A percentile compares a stretch with the other conserved stretches of the same genome.
These are phyloP conservation scores for Tetramorium bicarinatum DNA, from an alignment of 2,888 invertebrate genomes.

Conservation along the genomic window DNA sequence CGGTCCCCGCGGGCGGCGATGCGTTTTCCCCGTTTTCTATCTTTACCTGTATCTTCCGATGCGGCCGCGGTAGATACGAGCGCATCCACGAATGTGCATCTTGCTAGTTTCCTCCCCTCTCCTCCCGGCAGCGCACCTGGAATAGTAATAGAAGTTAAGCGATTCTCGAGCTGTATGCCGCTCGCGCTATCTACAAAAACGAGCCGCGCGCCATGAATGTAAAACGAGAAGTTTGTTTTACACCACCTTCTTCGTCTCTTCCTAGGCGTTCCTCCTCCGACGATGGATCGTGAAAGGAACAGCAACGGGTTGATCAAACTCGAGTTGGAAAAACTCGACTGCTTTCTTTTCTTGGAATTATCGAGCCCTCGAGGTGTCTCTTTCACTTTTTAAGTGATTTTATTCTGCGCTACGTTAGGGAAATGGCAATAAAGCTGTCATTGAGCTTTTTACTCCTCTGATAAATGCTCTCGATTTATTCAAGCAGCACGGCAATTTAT, in stretches of 20 bases:
- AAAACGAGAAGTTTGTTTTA: conserved; percentile 65
- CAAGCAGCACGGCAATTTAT: neutral
- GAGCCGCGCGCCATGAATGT: conserved; percentile 63
- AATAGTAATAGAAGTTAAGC: conserved; percentile 75
- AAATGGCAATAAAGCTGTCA: neutral
- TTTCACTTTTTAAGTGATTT: conserved; percentile 47
- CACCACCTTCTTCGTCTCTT: neutral
- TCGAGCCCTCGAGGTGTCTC: conserved; percentile 20
- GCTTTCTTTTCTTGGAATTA: conserved; percentile 42
- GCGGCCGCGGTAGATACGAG: conserved; percentile 21
- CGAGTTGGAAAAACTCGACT: conserved; percentile 7
- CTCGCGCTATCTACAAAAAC: conserved; percentile 63
- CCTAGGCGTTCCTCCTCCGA: conserved; percentile 26
- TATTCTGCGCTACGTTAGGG: neutral
- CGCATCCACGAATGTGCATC: conserved; percentile 18
- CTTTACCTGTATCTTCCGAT: conserved; percentile 1
- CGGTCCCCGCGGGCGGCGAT: conserved; percentile 6
- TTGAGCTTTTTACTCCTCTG: neutral
- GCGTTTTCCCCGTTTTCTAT: conserved; percentile 36
- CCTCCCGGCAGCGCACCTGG: conserved; percentile 60
- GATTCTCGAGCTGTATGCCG: conserved; percentile 59
- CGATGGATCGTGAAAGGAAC: conserved; percentile 57
- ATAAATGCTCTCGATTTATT: neutral
- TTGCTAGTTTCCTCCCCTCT: neutral
- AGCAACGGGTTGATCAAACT: conserved; percentile 22